Base-by-base conservation (phyloP, 2,113 vertebrate genomes). In the Solea senegalensis region DNA sequence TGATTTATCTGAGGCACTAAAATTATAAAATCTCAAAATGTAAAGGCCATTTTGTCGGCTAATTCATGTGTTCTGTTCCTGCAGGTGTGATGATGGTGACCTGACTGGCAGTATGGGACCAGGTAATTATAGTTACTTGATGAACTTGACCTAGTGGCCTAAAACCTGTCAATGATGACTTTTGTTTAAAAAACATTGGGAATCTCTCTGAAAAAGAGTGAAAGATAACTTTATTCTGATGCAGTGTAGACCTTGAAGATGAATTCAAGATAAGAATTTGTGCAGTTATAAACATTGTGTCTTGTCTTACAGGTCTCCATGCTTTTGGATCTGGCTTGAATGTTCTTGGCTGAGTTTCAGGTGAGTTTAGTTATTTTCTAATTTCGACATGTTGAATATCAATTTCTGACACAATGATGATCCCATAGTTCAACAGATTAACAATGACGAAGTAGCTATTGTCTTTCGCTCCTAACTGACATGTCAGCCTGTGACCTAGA, bases 181-280 rank as follows among this genome's bases (percentile, higher is more conserved):
- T 61, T 55, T 79, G 85, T 76, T 77, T 80, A 56, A 75, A 21
- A 85, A 81, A 85, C 94, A 95, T 90, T 96, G 96, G 96, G 96
- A 97, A 97, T 97, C 96, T 98, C 96, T 96, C 96, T 95, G 96
- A 97, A 86, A 88, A 84, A 93, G 70, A 70, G 52, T 96, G 96
- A 95, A 88, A 89, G 94, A 95, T 0, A 0, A 63, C 52, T 53
- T 86, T 83, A 14, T 12, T 46, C 95, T 97, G 96, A 97, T 92
- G 86, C 95, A 91, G 95, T 94, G 62, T 69, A 16, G 1, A 44
- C 7, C 9, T n/a, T 12, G 21, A 5, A 8, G 6, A 7, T 8
- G 0, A 0, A 46, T 46, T 12, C 13, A 21, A 21, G 21, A 8
- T 11, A 46, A 11, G 2, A 15, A 9, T 49, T 49, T 13, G 12